Evolutionary conservation across 2,113 vertebrate species (phyloP).

Genomic region (Parus major): DNA sequence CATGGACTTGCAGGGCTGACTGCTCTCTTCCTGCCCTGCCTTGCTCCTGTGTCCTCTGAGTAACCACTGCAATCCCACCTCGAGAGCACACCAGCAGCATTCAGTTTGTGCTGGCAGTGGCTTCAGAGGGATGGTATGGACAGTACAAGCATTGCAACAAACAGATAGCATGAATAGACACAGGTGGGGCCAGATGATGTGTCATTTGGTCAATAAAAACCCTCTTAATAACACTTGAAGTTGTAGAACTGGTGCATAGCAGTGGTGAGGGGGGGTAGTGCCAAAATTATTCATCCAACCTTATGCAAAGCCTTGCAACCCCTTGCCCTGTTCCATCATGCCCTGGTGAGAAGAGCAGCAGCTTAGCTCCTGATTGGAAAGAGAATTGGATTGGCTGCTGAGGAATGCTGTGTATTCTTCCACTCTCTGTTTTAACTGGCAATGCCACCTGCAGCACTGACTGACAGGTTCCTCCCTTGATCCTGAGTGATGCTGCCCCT

Average conservation of each 20-base stretch:
- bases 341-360: background rate
- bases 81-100: background rate
- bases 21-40: background rate
- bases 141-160: background rate
- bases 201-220: background rate
- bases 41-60: background rate
- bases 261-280: background rate
- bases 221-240: background rate
- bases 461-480: background rate
- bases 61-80: background rate
- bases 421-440: background rate
- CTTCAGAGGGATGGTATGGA: background rate
- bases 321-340: background rate
- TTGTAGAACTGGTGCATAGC: background rate
- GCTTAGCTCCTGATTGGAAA: background rate
- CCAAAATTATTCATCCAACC: background rate
- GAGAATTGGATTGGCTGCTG: background rate
- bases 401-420: background rate
- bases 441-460: background rate
- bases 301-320: background rate
- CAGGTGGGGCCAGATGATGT: background rate
- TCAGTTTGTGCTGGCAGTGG: background rate
- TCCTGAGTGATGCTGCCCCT: background rate
- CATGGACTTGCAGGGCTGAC: background rate
- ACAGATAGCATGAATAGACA: background rate